phyloP scores from a whole-genome alignment of 1,140 invertebrate species.

The Apis florea region DNA sequence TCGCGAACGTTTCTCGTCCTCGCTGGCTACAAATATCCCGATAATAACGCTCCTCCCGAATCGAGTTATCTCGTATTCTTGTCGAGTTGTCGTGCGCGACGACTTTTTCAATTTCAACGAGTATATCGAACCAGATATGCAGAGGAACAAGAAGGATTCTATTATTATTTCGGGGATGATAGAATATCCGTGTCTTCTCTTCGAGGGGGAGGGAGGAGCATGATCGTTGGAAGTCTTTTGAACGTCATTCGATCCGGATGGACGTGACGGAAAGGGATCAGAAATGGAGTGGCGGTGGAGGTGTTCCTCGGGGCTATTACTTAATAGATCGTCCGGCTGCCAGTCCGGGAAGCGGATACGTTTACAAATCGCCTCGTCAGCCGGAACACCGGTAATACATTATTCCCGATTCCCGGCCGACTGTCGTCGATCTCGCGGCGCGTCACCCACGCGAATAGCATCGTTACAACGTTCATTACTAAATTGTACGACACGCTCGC shows the following conservation, averaged over 20 bases:
- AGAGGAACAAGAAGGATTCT: too few relatives aligned
- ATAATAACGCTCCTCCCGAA: too few relatives aligned
- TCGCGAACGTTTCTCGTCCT: too few relatives aligned
- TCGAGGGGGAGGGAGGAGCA: too few relatives aligned
- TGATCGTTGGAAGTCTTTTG: not conserved
- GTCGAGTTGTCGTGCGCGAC: too few relatives aligned
- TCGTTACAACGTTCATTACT: slow-evolving; percentile 48
- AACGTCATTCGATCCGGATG: not conserved
- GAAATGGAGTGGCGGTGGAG: not conserved
- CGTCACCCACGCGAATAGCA: slow-evolving; percentile 36
- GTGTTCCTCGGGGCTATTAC: slow-evolving; percentile 9
- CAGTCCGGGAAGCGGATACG: slow-evolving; percentile 31
- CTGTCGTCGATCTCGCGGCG: slow-evolving; percentile 42
- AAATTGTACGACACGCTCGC: slow-evolving; percentile 47
- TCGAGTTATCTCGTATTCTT: not conserved
- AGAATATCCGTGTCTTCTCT: too few relatives aligned
- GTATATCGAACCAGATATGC: too few relatives aligned
- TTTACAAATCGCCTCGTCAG: slow-evolving; percentile 46
- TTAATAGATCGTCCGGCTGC: slow-evolving; percentile 33
- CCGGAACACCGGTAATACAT: slow-evolving; percentile 38
- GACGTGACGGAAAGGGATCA: not conserved
- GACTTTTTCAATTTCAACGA: too few relatives aligned
- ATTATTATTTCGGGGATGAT: too few relatives aligned
- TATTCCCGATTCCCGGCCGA: slow-evolving; percentile 42
- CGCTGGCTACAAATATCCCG: too few relatives aligned